A percentile compares a stretch with the other conserved stretches of the same genome.
phyloP scores from a whole-genome alignment of 2,113 vertebrate genomes.

The Gopherus evgoodei region DNA sequence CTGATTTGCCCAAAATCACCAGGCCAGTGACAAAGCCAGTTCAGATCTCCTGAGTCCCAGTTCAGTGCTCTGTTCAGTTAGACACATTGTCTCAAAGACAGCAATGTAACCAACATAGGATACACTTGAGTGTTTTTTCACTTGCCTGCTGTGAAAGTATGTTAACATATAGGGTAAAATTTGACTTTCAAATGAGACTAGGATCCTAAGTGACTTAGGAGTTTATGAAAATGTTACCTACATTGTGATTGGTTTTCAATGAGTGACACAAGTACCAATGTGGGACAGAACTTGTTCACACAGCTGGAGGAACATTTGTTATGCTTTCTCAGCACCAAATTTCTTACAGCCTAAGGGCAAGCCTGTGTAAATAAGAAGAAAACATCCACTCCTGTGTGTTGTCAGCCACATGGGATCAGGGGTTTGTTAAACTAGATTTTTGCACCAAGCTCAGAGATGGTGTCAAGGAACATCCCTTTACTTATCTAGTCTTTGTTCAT shows the following conservation, averaged over 20 bases:
- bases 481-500: background rate
- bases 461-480: background rate
- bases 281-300: background rate
- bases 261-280: background rate
- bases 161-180: background rate
- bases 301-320: background rate
- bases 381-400: background rate
- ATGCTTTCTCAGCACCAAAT: background rate
- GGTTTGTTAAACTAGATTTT: slow-evolving; percentile 6
- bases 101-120: background rate
- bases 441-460: background rate
- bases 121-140: background rate
- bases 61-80: background rate
- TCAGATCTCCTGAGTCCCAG: background rate
- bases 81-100: background rate
- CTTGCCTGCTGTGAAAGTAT: background rate
- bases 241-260: background rate
- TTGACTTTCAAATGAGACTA: background rate
- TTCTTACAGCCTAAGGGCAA: background rate
- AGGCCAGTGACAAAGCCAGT: background rate
- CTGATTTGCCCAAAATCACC: background rate
- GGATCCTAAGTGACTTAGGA: background rate
- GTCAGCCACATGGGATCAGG: background rate
- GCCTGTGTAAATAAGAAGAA: background rate
- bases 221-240: background rate